Percentiles rank a stretch among this genome's conserved stretches.
phyloP scores from a whole-genome alignment of 2,113 vertebrate species.

The Equus quagga region DNA sequence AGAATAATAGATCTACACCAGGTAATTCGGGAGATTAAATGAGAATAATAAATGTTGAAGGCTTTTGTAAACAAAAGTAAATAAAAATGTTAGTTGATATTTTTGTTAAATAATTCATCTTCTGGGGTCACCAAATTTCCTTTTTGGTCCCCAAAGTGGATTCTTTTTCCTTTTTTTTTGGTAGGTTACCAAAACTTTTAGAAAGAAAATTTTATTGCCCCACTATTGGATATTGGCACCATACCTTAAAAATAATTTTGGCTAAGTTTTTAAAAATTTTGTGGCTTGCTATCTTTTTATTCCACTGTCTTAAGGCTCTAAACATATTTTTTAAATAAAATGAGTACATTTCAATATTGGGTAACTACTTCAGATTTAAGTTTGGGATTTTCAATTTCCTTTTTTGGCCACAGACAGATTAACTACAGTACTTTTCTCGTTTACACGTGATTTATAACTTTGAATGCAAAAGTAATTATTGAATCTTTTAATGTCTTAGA shows the following conservation, averaged over 20 bases:
- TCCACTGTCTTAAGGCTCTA: neutral
- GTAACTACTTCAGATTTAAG: neutral
- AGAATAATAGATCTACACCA: neutral
- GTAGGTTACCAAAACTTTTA: neutral
- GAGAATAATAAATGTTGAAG: neutral
- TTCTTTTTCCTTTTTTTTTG: neutral
- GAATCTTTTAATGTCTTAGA: neutral
- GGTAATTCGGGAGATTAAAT: constrained; percentile 34
- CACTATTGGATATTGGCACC: neutral
- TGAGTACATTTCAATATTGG: constrained; percentile 1
- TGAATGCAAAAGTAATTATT: neutral
- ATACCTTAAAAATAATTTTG: constrained; percentile 29
- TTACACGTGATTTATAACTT: constrained; percentile 9
- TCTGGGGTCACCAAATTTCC: neutral
- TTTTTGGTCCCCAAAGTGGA: neutral
- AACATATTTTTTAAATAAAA: neutral
- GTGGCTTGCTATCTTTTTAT: constrained; percentile 20
- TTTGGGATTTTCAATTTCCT: constrained; percentile 5
- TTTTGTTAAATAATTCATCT: neutral
- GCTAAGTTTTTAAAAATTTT: neutral
- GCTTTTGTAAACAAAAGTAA: constrained; percentile 31
- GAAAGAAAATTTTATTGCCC: neutral
- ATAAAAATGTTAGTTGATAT: neutral
- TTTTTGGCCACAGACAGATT: neutral
- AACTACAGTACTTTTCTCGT: neutral